phyloP scores from a whole-genome alignment of 2,113 vertebrate genomes.

The Megalops atlanticus region DNA sequence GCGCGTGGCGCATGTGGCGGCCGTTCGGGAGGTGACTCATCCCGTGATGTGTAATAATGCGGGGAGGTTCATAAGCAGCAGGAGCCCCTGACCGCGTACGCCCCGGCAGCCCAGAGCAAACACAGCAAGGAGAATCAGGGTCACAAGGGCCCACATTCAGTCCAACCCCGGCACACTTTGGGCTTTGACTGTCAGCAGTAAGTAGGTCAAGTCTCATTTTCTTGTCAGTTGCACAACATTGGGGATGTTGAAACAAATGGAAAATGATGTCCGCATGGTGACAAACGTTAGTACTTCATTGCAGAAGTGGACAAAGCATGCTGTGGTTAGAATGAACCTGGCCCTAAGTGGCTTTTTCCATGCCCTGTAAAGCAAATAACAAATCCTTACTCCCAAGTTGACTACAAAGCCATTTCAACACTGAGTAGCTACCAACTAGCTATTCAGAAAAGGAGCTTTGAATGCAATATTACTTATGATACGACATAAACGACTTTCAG shows the following conservation, averaged over 20 bases:
- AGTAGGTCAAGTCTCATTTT: background rate
- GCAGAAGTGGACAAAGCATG: background rate
- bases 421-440: too few species aligned
- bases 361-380: background rate
- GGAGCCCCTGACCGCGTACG: background rate
- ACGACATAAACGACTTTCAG: background rate
- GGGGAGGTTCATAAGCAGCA: background rate
- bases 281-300: too few species aligned
- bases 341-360: background rate
- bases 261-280: too few species aligned
- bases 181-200: background rate
- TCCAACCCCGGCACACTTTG: background rate
- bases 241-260: too few species aligned
- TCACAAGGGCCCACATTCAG: background rate
- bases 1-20: too few species aligned
- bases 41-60: too few species aligned
- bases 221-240: background rate
- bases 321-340: background rate
- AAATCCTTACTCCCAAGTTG: too few species aligned
- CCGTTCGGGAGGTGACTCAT: too few species aligned
- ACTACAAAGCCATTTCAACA: too few species aligned
- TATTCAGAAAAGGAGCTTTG: too few species aligned
- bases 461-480: too few species aligned
- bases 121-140: too few species aligned
- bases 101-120: background rate